These are phyloP conservation scores for Setipinna tenuifilis DNA, from an alignment of 2,797 vertebrate genomes.

Conservation along the genomic window DNA sequence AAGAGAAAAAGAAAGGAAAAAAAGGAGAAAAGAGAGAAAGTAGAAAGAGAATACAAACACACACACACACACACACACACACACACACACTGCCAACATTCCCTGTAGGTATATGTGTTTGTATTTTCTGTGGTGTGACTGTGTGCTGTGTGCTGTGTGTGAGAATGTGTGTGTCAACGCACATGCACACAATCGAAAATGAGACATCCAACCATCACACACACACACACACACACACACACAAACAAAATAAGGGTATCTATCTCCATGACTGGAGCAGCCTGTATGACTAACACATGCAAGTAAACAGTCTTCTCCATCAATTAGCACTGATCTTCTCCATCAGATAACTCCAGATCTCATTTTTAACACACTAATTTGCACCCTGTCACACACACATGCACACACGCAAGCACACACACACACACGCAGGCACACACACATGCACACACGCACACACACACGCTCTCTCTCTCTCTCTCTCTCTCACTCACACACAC, in stretches of 20 bases:
- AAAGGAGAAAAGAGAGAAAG: too few species aligned
- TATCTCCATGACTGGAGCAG: constrained; percentile 37
- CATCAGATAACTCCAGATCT: neutral
- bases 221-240: neutral
- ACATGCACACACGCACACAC: neutral
- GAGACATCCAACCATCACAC: neutral
- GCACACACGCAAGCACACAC: neutral
- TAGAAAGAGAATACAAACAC: neutral
- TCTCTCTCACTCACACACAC: too few species aligned
- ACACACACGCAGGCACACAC: neutral
- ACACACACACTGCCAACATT: constrained; percentile 4
- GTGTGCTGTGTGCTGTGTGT: too few species aligned
- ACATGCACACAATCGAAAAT: too few species aligned
- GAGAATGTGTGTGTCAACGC: neutral
- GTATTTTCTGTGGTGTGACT: too few species aligned
- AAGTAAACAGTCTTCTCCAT: constrained; percentile 30
- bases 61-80: constrained; percentile 32
- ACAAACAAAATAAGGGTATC: neutral
- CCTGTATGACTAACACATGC: constrained; percentile 28
- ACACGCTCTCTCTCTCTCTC: too few species aligned
- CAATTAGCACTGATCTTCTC: constrained; percentile 22
- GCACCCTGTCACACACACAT: neutral
- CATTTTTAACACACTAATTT: neutral
- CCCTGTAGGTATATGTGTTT: too few species aligned
- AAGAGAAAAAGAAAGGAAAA: too few species aligned